Conservation (phyloP, 2,797 vertebrate genomes). For the Limosa lapponica region DNA sequence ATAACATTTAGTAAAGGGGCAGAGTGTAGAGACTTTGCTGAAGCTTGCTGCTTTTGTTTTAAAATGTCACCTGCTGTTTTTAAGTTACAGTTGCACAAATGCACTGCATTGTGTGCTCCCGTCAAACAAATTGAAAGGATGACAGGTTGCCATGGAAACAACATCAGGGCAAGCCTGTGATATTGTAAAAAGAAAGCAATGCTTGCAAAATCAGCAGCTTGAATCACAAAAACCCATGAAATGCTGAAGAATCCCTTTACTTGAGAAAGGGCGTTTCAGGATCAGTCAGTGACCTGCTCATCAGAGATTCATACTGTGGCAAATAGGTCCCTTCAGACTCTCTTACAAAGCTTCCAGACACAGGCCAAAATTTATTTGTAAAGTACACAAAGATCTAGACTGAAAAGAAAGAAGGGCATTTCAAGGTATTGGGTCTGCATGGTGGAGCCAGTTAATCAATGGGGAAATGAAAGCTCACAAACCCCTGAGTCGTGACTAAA, state of each 20-base stretch:
- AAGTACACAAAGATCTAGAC: not conserved
- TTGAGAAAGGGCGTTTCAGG: not conserved
- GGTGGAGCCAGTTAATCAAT: not conserved
- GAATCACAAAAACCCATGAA: not conserved
- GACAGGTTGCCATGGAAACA: conserved; percentile 32
- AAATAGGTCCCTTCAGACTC: not conserved
- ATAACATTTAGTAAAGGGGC: not conserved
- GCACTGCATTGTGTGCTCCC: not conserved
- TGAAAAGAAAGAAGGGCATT: not conserved
- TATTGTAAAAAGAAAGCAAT: not conserved
- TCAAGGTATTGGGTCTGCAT: not conserved
- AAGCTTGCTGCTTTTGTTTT: not conserved
- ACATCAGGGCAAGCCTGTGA: not conserved
- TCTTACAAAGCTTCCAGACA: not conserved
- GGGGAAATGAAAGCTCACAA: not conserved
- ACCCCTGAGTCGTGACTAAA: not conserved
- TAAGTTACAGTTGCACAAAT: not conserved
- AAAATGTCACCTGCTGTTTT: not conserved
- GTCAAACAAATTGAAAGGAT: conserved; percentile 19
- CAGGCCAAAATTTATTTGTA: conserved; percentile 5
- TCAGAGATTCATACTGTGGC: not conserved
- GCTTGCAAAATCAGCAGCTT: conserved; percentile 1
- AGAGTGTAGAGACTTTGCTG: not conserved
- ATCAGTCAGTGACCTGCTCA: not conserved
- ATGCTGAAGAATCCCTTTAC: not conserved